phyloP scores from a whole-genome alignment of 2,797 vertebrate genomes.

The Dallia pectoralis region DNA sequence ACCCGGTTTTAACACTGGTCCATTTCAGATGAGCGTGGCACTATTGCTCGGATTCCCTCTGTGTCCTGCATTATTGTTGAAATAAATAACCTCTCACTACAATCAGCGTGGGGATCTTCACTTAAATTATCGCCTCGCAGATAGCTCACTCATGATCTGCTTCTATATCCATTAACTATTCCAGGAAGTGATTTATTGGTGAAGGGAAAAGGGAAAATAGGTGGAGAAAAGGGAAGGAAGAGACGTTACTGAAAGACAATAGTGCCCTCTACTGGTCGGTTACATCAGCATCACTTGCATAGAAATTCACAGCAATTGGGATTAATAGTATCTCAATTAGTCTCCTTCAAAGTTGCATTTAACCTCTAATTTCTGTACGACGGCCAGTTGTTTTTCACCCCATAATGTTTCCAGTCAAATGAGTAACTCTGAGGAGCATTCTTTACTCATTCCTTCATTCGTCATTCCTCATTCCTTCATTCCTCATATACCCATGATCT shows the following conservation, averaged over 20 bases:
- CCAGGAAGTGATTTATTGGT: constrained; percentile 80
- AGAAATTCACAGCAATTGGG: not conserved
- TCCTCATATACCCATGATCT: not conserved
- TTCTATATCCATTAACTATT: constrained; percentile 83
- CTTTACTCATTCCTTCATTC: not conserved
- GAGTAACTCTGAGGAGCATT: not conserved
- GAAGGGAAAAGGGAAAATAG: constrained; percentile 64
- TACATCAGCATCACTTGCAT: constrained; percentile 6
- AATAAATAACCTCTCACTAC: constrained; percentile 85
- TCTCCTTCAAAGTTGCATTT: not conserved
- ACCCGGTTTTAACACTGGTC: constrained; percentile 78
- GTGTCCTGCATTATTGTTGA: constrained; percentile 79
- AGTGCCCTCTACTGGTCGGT: constrained; percentile 78
- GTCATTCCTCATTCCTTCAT: not conserved
- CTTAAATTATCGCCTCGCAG: constrained; percentile 81
- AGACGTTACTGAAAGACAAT: constrained; percentile 69
- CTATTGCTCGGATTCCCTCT: constrained; percentile 71
- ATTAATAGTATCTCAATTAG: not conserved
- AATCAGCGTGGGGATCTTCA: constrained; percentile 81
- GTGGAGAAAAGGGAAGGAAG: constrained; percentile 17
- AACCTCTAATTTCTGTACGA: not conserved
- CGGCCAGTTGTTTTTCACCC: not conserved
- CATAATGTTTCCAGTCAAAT: not conserved
- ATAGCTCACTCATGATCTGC: constrained; percentile 84
- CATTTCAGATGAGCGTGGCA: constrained; percentile 75